These are phyloP conservation scores for Limnephilus rhombicus DNA, from an alignment of 2,888 invertebrate genomes.

Conservation along the genomic window DNA sequence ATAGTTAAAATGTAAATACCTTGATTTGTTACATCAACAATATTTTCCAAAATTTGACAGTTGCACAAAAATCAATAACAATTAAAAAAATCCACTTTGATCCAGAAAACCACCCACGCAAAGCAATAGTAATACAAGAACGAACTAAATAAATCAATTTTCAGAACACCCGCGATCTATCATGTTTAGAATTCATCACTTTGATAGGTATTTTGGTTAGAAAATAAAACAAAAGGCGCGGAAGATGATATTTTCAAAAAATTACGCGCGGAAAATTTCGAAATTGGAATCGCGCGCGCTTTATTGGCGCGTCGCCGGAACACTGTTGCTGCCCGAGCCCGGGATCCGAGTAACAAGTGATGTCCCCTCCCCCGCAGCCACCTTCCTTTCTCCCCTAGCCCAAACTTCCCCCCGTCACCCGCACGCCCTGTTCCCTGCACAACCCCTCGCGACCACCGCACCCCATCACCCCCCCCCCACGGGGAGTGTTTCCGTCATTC, in stretches of 20 bases:
- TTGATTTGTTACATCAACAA: background rate
- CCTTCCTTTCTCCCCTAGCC: slow-evolving; percentile 13
- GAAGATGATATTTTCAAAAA: background rate
- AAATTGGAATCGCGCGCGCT: slow-evolving; percentile 53
- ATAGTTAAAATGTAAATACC: background rate
- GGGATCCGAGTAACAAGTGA: slow-evolving; percentile 65
- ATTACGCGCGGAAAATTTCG: slow-evolving; percentile 11
- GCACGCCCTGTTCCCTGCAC: background rate
- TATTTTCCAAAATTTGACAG: background rate
- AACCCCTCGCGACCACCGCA: background rate
- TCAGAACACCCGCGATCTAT: background rate
- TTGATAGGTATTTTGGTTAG: background rate
- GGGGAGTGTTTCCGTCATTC: background rate
- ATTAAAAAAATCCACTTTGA: background rate
- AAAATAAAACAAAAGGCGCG: background rate
- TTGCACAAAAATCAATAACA: background rate
- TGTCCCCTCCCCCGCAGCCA: slow-evolving; percentile 31
- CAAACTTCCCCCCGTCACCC: slow-evolving; percentile 11
- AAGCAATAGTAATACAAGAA: background rate
- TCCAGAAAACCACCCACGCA: background rate
- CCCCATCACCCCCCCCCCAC: slow-evolving; percentile 8
- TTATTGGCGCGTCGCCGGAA: slow-evolving; percentile 58
- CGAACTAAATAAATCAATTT: background rate
- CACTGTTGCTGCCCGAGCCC: slow-evolving; percentile 63
- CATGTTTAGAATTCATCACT: background rate